A percentile compares a stretch with the other conserved stretches of the same genome.
These are phyloP conservation scores for Natrix natrix DNA, from an alignment of 2,797 vertebrate species.

Conservation along the genomic window DNA sequence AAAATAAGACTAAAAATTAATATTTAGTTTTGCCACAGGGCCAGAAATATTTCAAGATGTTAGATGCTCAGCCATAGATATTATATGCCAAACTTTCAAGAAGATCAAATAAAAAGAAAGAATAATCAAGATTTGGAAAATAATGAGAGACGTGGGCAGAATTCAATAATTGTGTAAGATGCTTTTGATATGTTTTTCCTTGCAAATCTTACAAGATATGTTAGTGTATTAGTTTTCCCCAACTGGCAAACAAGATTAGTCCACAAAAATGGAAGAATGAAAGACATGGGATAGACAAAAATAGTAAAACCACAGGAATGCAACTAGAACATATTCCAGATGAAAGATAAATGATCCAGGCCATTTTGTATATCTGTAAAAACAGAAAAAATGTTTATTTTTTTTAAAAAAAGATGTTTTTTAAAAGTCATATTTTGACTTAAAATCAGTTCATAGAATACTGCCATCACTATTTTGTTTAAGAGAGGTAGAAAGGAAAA, in stretches of 20 bases:
- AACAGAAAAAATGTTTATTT: neutral
- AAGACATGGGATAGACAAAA: neutral
- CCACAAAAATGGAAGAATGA: slow-evolving; percentile 5
- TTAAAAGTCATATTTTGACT: neutral
- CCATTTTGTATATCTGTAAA: neutral
- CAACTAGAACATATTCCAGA: neutral
- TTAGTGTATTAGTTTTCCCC: neutral
- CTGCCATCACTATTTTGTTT: neutral
- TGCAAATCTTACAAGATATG: neutral
- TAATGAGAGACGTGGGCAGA: neutral
- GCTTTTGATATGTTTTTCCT: neutral
- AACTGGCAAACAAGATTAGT: neutral
- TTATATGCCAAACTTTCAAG: neutral
- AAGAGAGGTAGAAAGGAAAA: neutral
- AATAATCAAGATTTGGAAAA: neutral
- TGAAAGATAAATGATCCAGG: neutral
- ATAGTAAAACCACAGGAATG: slow-evolving; percentile 9
- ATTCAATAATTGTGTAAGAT: neutral
- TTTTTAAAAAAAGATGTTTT: neutral
- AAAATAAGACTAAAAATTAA: neutral
- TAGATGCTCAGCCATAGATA: neutral
- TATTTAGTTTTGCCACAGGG: neutral
- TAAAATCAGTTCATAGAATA: neutral
- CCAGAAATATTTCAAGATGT: neutral
- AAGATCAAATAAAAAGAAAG: neutral